Base-by-base conservation (phyloP, 2,113 vertebrate genomes). In the Solenodon paradoxus region DNA sequence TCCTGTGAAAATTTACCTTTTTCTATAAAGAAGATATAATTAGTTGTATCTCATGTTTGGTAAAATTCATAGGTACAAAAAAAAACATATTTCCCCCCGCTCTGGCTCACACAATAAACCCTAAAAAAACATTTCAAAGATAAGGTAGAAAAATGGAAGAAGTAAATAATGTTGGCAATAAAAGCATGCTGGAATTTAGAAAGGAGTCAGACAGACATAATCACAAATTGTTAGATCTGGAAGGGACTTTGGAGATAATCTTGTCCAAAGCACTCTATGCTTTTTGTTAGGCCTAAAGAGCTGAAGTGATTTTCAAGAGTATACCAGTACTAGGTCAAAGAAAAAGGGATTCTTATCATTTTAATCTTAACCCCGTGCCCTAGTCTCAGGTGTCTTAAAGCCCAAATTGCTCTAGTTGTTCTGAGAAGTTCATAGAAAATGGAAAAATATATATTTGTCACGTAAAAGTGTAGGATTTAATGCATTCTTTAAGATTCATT, bases 81-180 rank as follows among this genome's bases (percentile, higher is more conserved):
- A 10, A 55, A 17, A 61, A 16, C 61, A 45, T 13, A 82, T 84
- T 85, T 74, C 53, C 8, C n/a, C n/a, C n/a, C n/a, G n/a, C n/a
- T 88, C 7, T 69, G 10, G 12, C 19, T 24, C n/a, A 51, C 47
- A 63, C 32, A 86, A 80, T 51, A 83, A 26, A 59, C 19, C 16
- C 19, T 59, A 72, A 93, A n/a, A 81, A 88, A 66, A 5, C 0
- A 15, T 79, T 9, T 45, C 28, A 89, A 78, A 78, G 4, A 45
- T 9, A 77, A 95, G 30, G 32, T 49, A 96, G 28, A 79, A 90
- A 95, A 95, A 35, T 84, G n/a, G n/a, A 96, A 19, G 17, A 24
- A 94, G 55, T 26, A 80, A 90, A 95, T 20, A 72, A 64, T 80
- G 90, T 61, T 71, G 63, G 28, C 16, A 42, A 80, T 24, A 84